These are phyloP conservation scores for Cantharis rufa DNA, from an alignment of 2,888 invertebrate genomes.

Conservation along the genomic window DNA sequence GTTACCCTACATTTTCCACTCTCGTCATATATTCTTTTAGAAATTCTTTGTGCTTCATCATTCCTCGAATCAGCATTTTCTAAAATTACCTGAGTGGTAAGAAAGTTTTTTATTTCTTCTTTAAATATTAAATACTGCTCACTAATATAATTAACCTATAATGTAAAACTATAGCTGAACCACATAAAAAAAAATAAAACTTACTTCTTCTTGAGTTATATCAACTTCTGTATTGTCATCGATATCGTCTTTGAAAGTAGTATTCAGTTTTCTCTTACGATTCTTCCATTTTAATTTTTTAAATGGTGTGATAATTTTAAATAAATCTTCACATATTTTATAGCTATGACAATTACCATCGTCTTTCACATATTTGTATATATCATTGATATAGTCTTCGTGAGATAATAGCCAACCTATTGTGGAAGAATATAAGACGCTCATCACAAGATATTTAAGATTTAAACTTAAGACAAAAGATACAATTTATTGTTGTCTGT, in stretches of 20 bases:
- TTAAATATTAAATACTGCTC: not conserved
- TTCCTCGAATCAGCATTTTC: not conserved
- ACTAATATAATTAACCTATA: not conserved
- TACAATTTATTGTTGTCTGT: too few species aligned
- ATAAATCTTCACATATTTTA: constrained; percentile 53
- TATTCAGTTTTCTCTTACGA: constrained; percentile 38
- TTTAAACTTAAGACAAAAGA: too few species aligned
- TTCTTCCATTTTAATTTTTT: constrained; percentile 41
- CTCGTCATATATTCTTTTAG: constrained; percentile 52
- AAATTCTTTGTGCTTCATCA: constrained; percentile 39
- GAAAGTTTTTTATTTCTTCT: not conserved
- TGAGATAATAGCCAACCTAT: constrained; percentile 60
- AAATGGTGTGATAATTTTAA: constrained; percentile 56
- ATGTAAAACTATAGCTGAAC: not conserved
- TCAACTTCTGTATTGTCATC: not conserved
- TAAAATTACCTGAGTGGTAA: not conserved
- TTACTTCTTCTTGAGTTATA: not conserved
- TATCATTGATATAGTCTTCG: constrained; percentile 53
- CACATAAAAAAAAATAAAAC: not conserved
- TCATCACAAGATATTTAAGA: constrained; percentile 52
- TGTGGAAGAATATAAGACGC: constrained; percentile 50
- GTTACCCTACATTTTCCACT: constrained; percentile 44
- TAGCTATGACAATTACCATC: constrained; percentile 37
- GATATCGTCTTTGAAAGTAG: constrained; percentile 36
- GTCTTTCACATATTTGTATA: constrained; percentile 52